Conservation (phyloP, 2,888 invertebrate species). For the Leptopilina drosophilae region DNA sequence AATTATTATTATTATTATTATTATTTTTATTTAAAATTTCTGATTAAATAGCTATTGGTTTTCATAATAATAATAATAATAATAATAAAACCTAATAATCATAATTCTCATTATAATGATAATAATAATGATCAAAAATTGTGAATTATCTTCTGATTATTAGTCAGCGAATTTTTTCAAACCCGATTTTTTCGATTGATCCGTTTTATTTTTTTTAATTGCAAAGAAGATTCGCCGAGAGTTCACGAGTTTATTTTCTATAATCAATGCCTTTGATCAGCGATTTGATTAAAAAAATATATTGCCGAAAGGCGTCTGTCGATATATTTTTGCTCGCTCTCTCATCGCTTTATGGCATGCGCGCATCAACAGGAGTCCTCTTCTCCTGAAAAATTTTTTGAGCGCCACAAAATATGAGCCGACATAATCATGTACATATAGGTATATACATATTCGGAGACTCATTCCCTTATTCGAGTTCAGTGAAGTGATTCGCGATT, state of each 20-base stretch:
- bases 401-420: not conserved
- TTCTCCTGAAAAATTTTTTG: slow-evolving; percentile 6
- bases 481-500: slow-evolving; percentile 22
- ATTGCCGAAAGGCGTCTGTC: slow-evolving; percentile 1
- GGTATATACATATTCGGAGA: not conserved
- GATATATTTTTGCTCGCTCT: slow-evolving; percentile 12
- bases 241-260: slow-evolving; percentile 20
- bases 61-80: too few relatives aligned
- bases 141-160: not conserved
- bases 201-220: slow-evolving; percentile 6
- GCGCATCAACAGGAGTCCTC: not conserved
- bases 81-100: not conserved
- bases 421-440: not conserved
- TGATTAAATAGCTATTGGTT: too few relatives aligned
- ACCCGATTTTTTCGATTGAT: not conserved
- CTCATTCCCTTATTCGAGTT: slow-evolving; percentile 22
- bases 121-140: not conserved
- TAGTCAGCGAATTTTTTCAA: slow-evolving; percentile 1
- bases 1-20: too few relatives aligned
- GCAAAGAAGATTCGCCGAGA: not conserved
- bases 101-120: too few relatives aligned
- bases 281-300: slow-evolving; percentile 20
- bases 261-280: slow-evolving; percentile 21
- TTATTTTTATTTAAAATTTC: too few relatives aligned
- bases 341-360: not conserved